Conservation (phyloP, 2,113 vertebrate species). For the Morone saxatilis region DNA sequence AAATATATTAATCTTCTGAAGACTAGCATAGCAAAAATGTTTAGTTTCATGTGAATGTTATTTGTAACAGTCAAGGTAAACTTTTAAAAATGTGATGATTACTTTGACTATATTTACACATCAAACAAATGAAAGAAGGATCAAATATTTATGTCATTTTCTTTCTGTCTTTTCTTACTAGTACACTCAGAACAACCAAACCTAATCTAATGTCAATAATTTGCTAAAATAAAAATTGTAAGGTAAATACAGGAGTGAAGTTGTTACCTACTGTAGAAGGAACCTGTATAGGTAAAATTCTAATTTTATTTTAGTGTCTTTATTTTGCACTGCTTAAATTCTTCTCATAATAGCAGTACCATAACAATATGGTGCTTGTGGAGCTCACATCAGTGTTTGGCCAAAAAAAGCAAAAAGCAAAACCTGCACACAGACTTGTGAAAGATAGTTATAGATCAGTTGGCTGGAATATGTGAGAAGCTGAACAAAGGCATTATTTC, state of each 20-base stretch:
- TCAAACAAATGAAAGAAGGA: neutral
- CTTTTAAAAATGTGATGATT: neutral
- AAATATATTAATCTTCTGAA: too few relatives aligned
- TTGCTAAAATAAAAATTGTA: too few relatives aligned
- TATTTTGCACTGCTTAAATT: neutral
- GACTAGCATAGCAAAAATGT: too few relatives aligned
- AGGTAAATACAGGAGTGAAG: too few relatives aligned
- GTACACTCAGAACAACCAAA: neutral
- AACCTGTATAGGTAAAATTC: too few relatives aligned
- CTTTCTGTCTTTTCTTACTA: neutral
- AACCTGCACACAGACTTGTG: neutral
- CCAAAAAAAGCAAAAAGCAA: neutral
- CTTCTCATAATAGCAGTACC: neutral
- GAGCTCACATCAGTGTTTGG: neutral
- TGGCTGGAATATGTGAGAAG: neutral
- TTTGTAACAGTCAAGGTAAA: neutral
- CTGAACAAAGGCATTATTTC: constrained; percentile 25
- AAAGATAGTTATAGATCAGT: constrained; percentile 6
- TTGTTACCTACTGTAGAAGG: too few relatives aligned
- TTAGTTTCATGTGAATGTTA: neutral
- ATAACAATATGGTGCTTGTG: neutral
- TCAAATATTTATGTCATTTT: neutral
- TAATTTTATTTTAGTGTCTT: too few relatives aligned
- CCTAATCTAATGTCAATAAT: too few relatives aligned
- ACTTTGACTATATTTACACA: neutral